These are phyloP conservation scores for Dasysyrphus albostriatus DNA, from an alignment of 2,888 invertebrate species.

Conservation along the genomic window DNA sequence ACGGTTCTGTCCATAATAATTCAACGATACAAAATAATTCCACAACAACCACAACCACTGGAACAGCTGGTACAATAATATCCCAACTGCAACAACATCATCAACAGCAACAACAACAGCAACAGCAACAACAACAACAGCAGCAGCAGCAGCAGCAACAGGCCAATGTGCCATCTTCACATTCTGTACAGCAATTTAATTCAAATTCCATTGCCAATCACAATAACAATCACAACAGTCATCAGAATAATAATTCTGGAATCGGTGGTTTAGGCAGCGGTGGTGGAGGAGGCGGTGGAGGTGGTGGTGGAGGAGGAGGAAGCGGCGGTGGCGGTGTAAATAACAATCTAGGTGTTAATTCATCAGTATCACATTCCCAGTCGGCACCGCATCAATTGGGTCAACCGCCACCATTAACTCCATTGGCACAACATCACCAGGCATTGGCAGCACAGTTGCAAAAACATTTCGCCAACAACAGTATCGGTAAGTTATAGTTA, in stretches of 20 bases:
- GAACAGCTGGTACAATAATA: constrained; percentile 79
- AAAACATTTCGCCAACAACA: constrained; percentile 85
- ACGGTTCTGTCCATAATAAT: constrained; percentile 83
- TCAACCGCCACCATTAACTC: constrained; percentile 81
- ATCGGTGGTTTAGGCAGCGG: constrained; percentile 69
- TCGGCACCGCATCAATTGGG: constrained; percentile 83
- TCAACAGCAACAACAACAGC: constrained; percentile 77
- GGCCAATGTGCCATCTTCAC: constrained; percentile 81
- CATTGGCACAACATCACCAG: constrained; percentile 86
- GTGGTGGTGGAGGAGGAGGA: constrained; percentile 65
- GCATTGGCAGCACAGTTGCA: constrained; percentile 87
- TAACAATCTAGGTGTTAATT: constrained; percentile 77
- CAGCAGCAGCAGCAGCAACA: constrained; percentile 75
- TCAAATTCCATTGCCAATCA: constrained; percentile 79
- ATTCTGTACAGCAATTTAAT: constrained; percentile 83
- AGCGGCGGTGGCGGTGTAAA: constrained; percentile 79
- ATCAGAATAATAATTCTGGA: constrained; percentile 78
- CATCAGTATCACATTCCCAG: constrained; percentile 83
- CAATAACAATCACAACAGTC: constrained; percentile 74
- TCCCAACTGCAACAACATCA: constrained; percentile 78
- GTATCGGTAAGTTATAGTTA: constrained; percentile 82
- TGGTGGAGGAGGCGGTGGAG: constrained; percentile 39
- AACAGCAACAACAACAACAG: constrained; percentile 73
- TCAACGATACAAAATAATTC: constrained; percentile 81
- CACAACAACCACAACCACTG: constrained; percentile 80